A percentile compares a stretch with the other conserved stretches of the same genome.
Conservation (phyloP, 2,888 invertebrate genomes). For the Lepas anatifera region DNA sequence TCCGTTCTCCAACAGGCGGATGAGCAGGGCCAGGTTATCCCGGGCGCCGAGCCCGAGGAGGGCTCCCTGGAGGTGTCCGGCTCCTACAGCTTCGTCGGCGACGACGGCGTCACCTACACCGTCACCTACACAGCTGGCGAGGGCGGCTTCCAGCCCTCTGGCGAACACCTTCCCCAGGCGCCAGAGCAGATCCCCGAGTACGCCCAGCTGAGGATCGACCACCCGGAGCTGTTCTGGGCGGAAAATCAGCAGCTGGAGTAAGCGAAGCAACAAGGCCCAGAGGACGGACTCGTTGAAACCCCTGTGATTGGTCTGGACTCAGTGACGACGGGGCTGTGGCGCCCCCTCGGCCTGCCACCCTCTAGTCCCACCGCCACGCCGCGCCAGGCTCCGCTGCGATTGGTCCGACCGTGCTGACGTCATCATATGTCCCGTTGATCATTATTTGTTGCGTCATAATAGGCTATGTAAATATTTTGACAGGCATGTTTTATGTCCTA, state of each 20-base stretch:
- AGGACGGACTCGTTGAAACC: too few species aligned
- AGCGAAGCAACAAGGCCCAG: too few species aligned
- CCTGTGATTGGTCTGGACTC: too few species aligned
- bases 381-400: too few species aligned
- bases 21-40: not conserved
- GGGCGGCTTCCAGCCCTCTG: not conserved
- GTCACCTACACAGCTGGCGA: not conserved
- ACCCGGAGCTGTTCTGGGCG: constrained; percentile 10
- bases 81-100: not conserved
- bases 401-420: too few species aligned
- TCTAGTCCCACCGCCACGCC: too few species aligned
- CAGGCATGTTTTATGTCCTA: too few species aligned
- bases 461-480: too few species aligned
- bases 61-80: not conserved
- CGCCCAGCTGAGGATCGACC: not conserved
- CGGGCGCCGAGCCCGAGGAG: not conserved
- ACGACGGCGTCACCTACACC: constrained; percentile 6
- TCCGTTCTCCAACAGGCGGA: not conserved
- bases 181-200: constrained; percentile 8
- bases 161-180: not conserved
- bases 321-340: too few species aligned
- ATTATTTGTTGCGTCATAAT: too few species aligned
- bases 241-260: not conserved
- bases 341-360: too few species aligned
- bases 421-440: too few species aligned